phyloP scores from a whole-genome alignment of 2,888 invertebrate genomes.

The Podotricha telesiphe region DNA sequence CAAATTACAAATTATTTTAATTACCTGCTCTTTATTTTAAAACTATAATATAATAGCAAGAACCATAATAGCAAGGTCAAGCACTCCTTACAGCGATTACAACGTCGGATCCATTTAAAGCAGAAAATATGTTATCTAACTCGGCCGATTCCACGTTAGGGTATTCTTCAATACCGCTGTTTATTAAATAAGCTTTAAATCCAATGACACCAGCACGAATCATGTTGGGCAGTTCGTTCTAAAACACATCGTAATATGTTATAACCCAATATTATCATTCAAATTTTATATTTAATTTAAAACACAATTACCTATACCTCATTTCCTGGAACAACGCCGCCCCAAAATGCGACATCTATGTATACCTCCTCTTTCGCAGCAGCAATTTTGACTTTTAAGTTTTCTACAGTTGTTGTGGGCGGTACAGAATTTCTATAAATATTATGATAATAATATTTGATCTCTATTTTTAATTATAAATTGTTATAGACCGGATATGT shows the following conservation, averaged over 20 bases:
- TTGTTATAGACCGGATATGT: too few species aligned
- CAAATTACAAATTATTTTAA: constrained; percentile 12
- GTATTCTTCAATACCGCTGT: constrained; percentile 87
- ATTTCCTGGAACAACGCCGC: constrained; percentile 87
- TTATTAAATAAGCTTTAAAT: constrained; percentile 87
- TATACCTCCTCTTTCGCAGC: constrained; percentile 84
- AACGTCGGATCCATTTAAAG: constrained; percentile 82
- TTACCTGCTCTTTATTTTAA: background rate
- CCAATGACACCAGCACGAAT: constrained; percentile 87
- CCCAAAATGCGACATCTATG: constrained; percentile 90
- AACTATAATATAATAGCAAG: background rate
- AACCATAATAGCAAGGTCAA: too few species aligned
- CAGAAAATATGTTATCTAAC: constrained; percentile 79
- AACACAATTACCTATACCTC: constrained; percentile 61
- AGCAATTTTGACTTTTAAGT: constrained; percentile 83
- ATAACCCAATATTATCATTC: too few species aligned
- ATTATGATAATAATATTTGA: background rate
- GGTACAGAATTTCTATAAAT: constrained; percentile 86
- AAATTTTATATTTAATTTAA: too few species aligned
- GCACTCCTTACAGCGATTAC: constrained; percentile 84
- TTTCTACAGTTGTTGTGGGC: constrained; percentile 86
- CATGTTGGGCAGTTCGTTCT: constrained; percentile 82
- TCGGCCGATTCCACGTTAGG: constrained; percentile 82
- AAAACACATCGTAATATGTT: constrained; percentile 45
- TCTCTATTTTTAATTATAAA: too few species aligned